A percentile compares a stretch with the other conserved stretches of the same genome.
phyloP scores from a whole-genome alignment of 2,113 vertebrate species.

The Ascaphus truei region DNA sequence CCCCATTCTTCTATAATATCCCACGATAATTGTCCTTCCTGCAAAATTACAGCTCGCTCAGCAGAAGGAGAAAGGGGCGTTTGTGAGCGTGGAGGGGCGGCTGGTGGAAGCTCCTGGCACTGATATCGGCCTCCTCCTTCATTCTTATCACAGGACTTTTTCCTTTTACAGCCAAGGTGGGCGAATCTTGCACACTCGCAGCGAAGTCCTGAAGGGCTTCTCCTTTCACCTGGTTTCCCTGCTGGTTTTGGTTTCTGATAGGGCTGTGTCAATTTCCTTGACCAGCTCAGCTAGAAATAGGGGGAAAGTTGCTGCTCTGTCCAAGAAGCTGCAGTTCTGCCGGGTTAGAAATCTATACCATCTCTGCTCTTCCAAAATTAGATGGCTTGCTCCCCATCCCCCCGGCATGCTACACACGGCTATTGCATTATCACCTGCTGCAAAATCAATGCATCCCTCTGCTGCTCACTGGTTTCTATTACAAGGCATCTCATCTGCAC shows the following conservation, averaged over 20 bases:
- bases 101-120: background rate
- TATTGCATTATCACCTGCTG: conserved; percentile 50
- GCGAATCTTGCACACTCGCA: background rate
- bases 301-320: conserved; percentile 30
- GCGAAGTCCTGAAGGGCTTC: background rate
- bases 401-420: conserved; percentile 37
- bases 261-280: background rate
- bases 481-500: conserved; percentile 9
- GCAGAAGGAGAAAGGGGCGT: conserved; percentile 1
- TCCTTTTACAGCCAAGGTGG: background rate
- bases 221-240: background rate
- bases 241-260: background rate
- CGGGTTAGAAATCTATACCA: conserved; percentile 44
- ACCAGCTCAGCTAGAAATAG: conserved; percentile 10
- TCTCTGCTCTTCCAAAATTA: conserved; percentile 47
- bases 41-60: conserved; percentile 9
- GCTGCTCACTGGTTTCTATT: conserved; percentile 13
- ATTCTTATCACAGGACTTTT: background rate
- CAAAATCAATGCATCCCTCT: conserved; percentile 50
- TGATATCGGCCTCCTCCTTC: background rate
- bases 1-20: background rate
- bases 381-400: conserved; percentile 31
- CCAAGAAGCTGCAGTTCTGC: conserved; percentile 45
- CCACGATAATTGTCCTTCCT: conserved; percentile 8
- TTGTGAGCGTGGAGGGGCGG: background rate